These are phyloP conservation scores for Chrysomela aeneicollis DNA, from an alignment of 2,888 invertebrate species.

Conservation along the genomic window DNA sequence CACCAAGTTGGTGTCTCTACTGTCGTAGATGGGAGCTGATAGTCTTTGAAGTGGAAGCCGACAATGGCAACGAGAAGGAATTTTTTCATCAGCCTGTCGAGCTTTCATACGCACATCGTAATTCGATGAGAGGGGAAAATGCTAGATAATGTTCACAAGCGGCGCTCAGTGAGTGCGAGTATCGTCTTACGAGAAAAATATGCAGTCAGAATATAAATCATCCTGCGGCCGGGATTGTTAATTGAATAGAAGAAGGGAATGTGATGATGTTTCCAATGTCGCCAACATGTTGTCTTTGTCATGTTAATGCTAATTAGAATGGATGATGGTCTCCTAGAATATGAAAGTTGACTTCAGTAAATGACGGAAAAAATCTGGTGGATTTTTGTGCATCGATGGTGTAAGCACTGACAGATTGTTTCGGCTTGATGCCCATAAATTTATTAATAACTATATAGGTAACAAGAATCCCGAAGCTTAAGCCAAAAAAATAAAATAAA, in stretches of 20 bases:
- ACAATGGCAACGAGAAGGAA: background rate
- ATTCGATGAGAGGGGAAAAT: background rate
- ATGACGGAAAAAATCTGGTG: too few relatives aligned
- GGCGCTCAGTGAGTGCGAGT: background rate
- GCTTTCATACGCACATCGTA: background rate
- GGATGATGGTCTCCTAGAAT: too few relatives aligned
- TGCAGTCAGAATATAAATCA: conserved; percentile 3
- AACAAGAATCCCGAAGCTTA: too few relatives aligned
- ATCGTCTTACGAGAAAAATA: conserved; percentile 1
- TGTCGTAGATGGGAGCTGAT: background rate
- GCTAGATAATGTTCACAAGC: conserved; percentile 1
- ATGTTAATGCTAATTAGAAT: too few relatives aligned
- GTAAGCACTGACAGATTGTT: too few relatives aligned
- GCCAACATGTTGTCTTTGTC: background rate
- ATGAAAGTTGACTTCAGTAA: too few relatives aligned
- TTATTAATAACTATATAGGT: too few relatives aligned
- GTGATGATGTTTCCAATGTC: background rate
- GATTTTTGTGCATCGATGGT: too few relatives aligned
- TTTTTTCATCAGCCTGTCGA: background rate
- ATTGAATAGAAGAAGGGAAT: background rate
- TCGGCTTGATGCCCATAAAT: too few relatives aligned
- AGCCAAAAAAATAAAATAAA: too few relatives aligned
- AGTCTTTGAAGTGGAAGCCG: conserved; percentile 1
- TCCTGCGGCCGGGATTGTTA: background rate
- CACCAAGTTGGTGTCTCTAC: background rate